Evolutionary conservation across 2,888 invertebrate genomes (phyloP).

Genomic region (Trichacis sp.): DNA sequence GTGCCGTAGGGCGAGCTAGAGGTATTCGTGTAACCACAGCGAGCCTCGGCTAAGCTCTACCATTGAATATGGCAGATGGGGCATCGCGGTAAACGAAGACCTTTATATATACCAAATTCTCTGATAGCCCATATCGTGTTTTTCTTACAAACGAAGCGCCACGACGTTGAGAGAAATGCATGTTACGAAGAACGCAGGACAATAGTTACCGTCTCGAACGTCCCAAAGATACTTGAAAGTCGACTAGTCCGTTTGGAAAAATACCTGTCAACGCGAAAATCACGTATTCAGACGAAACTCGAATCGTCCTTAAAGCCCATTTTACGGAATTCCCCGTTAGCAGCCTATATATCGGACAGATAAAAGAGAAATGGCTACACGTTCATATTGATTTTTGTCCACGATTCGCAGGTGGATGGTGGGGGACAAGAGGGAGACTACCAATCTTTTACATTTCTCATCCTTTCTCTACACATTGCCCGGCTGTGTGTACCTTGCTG

Average conservation of each 20-base stretch:
- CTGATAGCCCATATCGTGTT: neutral
- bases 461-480: slow-evolving; percentile 37
- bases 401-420: slow-evolving; percentile 60
- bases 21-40: slow-evolving; percentile 56
- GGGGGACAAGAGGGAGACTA: slow-evolving; percentile 55
- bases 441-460: slow-evolving; percentile 58
- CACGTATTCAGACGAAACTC: neutral
- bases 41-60: slow-evolving; percentile 58
- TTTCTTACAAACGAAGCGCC: no score
- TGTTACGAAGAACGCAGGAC: no score
- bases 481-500: slow-evolving; percentile 26
- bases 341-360: slow-evolving; percentile 64
- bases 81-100: slow-evolving; percentile 48
- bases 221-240: no score
- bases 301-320: slow-evolving; percentile 6
- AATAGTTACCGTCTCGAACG: no score
- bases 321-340: slow-evolving; percentile 47
- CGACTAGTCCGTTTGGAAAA: no score
- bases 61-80: slow-evolving; percentile 64
- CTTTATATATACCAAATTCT: neutral
- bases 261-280: no score
- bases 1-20: slow-evolving; percentile 51
- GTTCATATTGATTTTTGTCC: slow-evolving; percentile 70
- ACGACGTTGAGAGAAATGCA: no score
- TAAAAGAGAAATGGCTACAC: slow-evolving; percentile 70